Evolutionary conservation across 2,797 vertebrate species (phyloP), one percentile per base, ranked within the genome.

Genomic region (Tachyglossus aculeatus): DNA sequence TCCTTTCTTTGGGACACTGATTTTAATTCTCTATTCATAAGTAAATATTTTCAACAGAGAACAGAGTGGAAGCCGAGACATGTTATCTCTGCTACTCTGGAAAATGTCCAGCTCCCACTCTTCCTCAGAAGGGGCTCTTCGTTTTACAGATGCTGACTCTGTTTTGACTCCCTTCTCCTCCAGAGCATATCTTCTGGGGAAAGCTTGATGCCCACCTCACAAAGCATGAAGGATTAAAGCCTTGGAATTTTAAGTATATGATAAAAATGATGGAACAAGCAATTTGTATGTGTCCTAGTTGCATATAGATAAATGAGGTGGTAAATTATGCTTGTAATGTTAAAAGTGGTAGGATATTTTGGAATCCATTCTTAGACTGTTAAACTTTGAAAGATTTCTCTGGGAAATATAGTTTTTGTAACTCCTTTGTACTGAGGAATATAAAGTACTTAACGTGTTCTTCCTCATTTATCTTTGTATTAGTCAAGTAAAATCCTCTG

Each of bases 1-100:
- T 19, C 32, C 31, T 57, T 25, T 71, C 9, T 44, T 74, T 15
- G 41, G 34, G 44, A 18, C 31, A 32, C 39, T 69, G 47, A 48
- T 16, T 62, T 65, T 31, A 66, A 58, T 62, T 77, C 51, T 72
- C 32, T 54, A 38, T 69, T 15, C 18, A 69, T 40, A 76, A 78
- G 50, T 54, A 74, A 72, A 66, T 41, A 65, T 72, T 61, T n/a
- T 62, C 67, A 71, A 44, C 21, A 24, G 19, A 51, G 51, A 68
- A 72, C n/a, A 41, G 45, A 39, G 12, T 16, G 43, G 27, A 56
- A 41, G 59, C 32, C 21, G 31, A 43, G 37, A 40, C n/a, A 29
- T 33, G 21, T 52, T 59, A 61, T 62, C 41, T 62, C 67, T 57
- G 62, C 22, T n/a, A n/a, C n/a, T n/a, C n/a, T n/a, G n/a, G n/a